Base-by-base conservation (phyloP, 2,888 invertebrate species). In the Unio delphinus region DNA sequence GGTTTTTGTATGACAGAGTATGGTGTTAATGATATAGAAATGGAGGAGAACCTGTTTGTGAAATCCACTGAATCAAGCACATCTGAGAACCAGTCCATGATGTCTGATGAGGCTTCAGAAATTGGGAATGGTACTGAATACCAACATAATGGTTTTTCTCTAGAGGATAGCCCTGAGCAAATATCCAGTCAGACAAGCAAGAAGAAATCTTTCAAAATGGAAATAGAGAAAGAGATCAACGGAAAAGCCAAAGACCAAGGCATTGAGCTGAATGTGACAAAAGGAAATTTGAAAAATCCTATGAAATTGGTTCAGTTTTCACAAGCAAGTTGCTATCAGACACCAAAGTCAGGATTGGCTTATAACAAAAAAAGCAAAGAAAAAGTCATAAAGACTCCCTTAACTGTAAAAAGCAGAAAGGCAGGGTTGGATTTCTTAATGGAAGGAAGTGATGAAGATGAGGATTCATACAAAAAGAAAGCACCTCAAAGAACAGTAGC, bases 371-470 rank as follows among this genome's bases (percentile, higher is more conserved):
- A 28, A n/a, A n/a, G 30, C 28, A 67, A 20, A 26, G 4, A 30
- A n/a, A 63, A 59, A 28, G 56, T 58, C 17, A n/a, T 79, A 28
- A 73, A 72, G 59, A 78, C 78, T n/a, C 80, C 81, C 6, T 60
- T 67, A 28, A 73, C 68, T 66, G 70, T 73, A 6, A 72, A 68
- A 45, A 78, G 70, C 58, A 70, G 72, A 55, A 76, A 74, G 61
- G 70, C 69, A 18, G 70, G 60, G 17, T 61, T 80, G 3, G 74
- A 80, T 57, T 60, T 69, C 18, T 70, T 80, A 8, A 68, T 79
- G 58, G 79, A 74, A 54, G 72, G 74, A 45, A 75, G 74, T 69
- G 75, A 74, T 55, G 76, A 78, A 15, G 65, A 63, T 60, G 76
- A 81, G 28, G 69, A 67, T 54, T 45, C 45, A 45, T 15, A 11